Evolutionary conservation across 2,113 vertebrate genomes (phyloP), one percentile per base, ranked within the genome.

Genomic region (Toxotes jaculatrix): DNA sequence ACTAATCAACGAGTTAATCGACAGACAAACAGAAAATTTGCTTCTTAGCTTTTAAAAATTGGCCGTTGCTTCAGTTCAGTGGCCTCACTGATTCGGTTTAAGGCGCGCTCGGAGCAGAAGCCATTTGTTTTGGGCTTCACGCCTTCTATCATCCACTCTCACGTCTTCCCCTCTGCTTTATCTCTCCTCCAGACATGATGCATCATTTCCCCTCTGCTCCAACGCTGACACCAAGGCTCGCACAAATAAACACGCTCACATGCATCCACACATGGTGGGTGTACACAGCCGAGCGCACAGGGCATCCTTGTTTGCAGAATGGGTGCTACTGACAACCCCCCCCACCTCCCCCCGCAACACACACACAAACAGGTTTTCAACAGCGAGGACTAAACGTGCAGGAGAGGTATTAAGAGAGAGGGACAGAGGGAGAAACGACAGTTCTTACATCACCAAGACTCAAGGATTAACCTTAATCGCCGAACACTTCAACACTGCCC

Each of bases 401-500:
- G 57, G 68, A 19, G 60, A 59, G 77, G 84, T 6, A 82, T 79
- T 78, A 69, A 36, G 73, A 62, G 59, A 16, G 65, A 34, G 66
- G 64, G 67, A 67, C 40, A 61, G 57, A 65, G 21, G 38, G 47
- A 21, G 16, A 65, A 66, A 77, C 34, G 62, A 69, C 70, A 42
- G 47, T 53, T 83, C 84, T 87, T 91, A 88, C 89, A 88, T 91
- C 88, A 89, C 68, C 74, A 23, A 87, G 80, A 86, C 73, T 83
- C 56, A 13, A 84, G 87, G 90, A 92, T 93, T 93, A 92, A 89
- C 82, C 77, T 84, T 90, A 92, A 94, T 93, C 87, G 45, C 82
- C 77, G 81, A 83, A 89, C 86, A 87, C 89, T 89, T 92, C 90
- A 89, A 86, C 90, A 88, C 91, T 74, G 73, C 73, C 85, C 70